Evolutionary conservation across 1,140 invertebrate genomes (phyloP), one percentile per base, ranked within the genome.

Genomic region (Formica exsecta): DNA sequence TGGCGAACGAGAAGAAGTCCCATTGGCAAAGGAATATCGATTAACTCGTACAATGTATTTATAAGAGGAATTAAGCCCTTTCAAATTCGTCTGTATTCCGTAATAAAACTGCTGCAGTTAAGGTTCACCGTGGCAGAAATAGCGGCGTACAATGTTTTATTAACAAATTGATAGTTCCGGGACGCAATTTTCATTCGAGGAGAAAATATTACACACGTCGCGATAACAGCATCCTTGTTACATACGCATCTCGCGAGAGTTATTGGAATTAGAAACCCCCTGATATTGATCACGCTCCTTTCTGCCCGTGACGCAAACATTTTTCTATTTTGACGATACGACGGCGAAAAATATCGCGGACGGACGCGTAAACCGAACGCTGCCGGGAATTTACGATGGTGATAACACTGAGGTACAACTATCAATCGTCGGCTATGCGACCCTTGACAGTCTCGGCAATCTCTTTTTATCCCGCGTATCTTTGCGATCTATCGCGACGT

Each of bases 311-410:
- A 83, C 79, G 25, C 32, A 83, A 83, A 83, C 68, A 83, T 83
- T 83, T 83, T 73, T 83, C 79, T 74, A 83, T 83, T 83, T 83
- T 71, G 79, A 44, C 54, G 79, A 83, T 83, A 74, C 38, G 54
- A 25, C 68, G 57, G 79, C 68, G 79, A 44, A 73, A 83, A 83
- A 83, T 83, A 83, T 83, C 79, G 57, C 54, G 62, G 38, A 59
- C 79, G 66, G 25, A 74, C 68, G 79, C 66, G 79, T 44, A 44
- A 81, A 81, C 66, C 68, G 79, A 59, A 73, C 68, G 68, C 19
- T 16, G 22, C 9, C n/a, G 61, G 32, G 54, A 61, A 83, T 83
- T 83, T 83, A 83, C 79, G 79, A 74, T 29, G 57, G 79, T 74
- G 79, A 83, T 83, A 83, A 83, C 79, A 73, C 68, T 68, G 79